Base-by-base conservation (phyloP, 2,888 invertebrate species). In the Apocheima hispidaria region DNA sequence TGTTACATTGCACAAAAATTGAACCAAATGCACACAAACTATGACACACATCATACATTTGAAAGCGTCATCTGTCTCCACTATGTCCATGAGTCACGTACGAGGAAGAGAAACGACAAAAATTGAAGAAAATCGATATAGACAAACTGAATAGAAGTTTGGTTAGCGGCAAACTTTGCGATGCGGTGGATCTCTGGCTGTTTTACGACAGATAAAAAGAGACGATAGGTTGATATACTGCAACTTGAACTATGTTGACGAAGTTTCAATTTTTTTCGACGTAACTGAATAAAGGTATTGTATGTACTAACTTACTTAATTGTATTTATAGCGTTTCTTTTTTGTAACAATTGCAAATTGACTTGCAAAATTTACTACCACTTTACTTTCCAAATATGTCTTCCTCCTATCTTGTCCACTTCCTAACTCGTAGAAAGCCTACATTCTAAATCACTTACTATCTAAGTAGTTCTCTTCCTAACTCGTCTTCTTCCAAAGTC, bases 101-200 rank as follows among this genome's bases (percentile, higher is more conserved):
- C n/a, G n/a, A 52, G 26, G 48, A 33, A 40, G 46, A 51, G 40
- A 53, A 53, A 59, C 51, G 48, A 59, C n/a, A 59, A 56, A 44
- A n/a, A 7, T 36, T 44, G 51, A 43, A 51, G 50, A 44, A 41
- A 50, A 54, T 60, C 60, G 60, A 60, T 60, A 16, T n/a, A 18
- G 44, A 16, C 48, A 36, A 49, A 54, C 41, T 43, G 35, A 43
- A 50, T 43, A 30, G 38, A 56, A 56, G 51, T 52, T 33, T 26
- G 16, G 35, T 51, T 33, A 48, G 28, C 21, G 60, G 50, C 14
- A 43, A 51, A 51, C 14, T 55, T 38, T 9, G 28, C 6, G 20
- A 14, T 40, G 41, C 35, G 30, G 41, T 48, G 16, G 36, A 18
- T 41, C n/a, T 23, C n/a, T 14, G 30, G n/a, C 23, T 55, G 23